phyloP scores from a whole-genome alignment of 1,140 invertebrate species.

The Aphelenchoides besseyi region DNA sequence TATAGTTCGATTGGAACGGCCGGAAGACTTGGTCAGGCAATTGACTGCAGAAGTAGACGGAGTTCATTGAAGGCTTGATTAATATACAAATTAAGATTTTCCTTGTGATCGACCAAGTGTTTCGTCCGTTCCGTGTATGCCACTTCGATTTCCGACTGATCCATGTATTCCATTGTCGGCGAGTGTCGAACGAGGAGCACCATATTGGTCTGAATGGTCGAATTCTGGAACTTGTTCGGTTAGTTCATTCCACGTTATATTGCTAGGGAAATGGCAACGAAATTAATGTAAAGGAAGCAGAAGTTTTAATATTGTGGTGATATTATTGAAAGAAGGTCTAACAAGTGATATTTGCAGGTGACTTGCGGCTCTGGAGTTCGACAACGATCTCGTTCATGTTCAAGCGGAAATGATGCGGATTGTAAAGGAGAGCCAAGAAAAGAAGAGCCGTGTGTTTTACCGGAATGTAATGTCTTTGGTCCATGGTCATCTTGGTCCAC shows the following conservation, averaged over 20 bases:
- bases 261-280: not conserved
- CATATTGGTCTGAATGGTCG: slow-evolving; percentile 32
- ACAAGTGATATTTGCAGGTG: no score
- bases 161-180: slow-evolving; percentile 17
- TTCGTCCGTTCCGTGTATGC: slow-evolving; percentile 17
- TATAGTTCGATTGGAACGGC: slow-evolving; percentile 9
- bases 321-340: no score
- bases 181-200: slow-evolving; percentile 12
- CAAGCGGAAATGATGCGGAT: slow-evolving; percentile 30
- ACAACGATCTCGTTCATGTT: slow-evolving; percentile 33
- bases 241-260: slow-evolving; percentile 7
- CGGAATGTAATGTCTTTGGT: slow-evolving; percentile 65
- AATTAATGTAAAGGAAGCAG: no score
- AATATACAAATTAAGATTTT: not conserved
- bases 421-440: slow-evolving; percentile 40
- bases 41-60: not conserved
- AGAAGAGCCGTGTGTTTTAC: slow-evolving; percentile 37
- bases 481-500: slow-evolving; percentile 69
- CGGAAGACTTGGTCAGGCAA: slow-evolving; percentile 11
- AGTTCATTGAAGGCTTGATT: not conserved
- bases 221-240: slow-evolving; percentile 13
- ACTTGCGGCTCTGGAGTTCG: slow-evolving; percentile 37
- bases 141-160: not conserved
- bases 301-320: no score
- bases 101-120: slow-evolving; percentile 5